These are phyloP conservation scores for Pseudobourletiella spinata DNA, from an alignment of 1,140 invertebrate species.

Conservation along the genomic window DNA sequence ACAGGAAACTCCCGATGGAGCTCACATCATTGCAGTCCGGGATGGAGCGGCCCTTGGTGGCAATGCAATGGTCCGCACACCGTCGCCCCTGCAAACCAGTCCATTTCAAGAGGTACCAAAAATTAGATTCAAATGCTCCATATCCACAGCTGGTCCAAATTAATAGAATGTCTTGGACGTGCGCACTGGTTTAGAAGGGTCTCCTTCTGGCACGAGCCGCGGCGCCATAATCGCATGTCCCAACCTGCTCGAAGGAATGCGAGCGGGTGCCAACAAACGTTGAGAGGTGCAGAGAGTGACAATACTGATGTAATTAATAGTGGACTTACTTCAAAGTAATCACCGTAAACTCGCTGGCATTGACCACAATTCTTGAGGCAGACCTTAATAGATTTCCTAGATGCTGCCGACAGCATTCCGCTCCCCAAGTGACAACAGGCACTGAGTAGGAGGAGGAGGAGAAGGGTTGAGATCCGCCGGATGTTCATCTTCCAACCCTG, in stretches of 20 bases:
- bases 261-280: too few species aligned
- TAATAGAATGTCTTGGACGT: too few species aligned
- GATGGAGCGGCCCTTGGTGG: conserved; percentile 38
- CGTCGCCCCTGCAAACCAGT: conserved; percentile 39
- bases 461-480: neutral
- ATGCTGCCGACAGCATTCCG: neutral
- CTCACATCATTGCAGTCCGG: conserved; percentile 45
- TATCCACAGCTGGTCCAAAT: too few species aligned
- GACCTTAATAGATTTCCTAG: conserved; percentile 24
- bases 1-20: conserved; percentile 40
- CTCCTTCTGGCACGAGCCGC: too few species aligned
- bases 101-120: too few species aligned
- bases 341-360: conserved; percentile 45
- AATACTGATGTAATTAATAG: too few species aligned
- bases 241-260: too few species aligned
- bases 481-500: conserved; percentile 1
- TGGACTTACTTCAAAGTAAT: conserved; percentile 41
- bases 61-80: conserved; percentile 43
- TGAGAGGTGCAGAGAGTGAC: too few species aligned
- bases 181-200: too few species aligned
- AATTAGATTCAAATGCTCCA: neutral
- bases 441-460: neutral
- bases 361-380: conserved; percentile 43
- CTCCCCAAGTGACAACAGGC: neutral
- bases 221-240: too few species aligned